phyloP scores from a whole-genome alignment of 2,797 vertebrate species.

The Phalloptychus januarius region DNA sequence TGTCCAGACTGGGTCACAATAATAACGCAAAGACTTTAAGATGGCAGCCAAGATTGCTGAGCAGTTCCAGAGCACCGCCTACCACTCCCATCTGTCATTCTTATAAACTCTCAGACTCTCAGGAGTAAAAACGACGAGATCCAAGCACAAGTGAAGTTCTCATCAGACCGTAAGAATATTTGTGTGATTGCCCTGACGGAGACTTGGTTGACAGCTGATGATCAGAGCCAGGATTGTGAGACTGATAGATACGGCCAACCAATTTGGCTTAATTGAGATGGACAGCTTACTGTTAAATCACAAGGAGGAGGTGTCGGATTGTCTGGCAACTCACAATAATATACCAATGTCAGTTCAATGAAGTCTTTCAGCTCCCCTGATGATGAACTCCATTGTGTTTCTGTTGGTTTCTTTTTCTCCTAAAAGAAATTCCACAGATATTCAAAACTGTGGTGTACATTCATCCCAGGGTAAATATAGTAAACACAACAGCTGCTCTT shows the following conservation, averaged over 20 bases:
- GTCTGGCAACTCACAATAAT: neutral
- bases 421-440: neutral
- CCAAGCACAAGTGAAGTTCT: neutral
- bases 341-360: neutral
- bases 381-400: neutral
- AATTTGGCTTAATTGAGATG: neutral
- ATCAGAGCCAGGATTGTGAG: neutral
- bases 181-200: neutral
- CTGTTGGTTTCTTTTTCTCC: neutral
- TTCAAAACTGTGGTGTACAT: neutral
- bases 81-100: neutral
- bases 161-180: neutral
- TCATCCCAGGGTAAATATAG: neutral
- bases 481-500: neutral
- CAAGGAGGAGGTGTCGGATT: neutral
- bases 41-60: neutral
- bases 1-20: conserved; percentile 49
- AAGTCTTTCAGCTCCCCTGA: neutral
- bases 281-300: neutral
- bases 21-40: conserved; percentile 4
- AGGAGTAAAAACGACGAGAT: neutral
- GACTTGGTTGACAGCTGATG: neutral
- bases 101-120: neutral
- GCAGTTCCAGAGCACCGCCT: neutral
- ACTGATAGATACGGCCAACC: neutral